Base-by-base conservation (phyloP, 92 coral and sea anemone genomes). In the Desmophyllum pertusum region DNA sequence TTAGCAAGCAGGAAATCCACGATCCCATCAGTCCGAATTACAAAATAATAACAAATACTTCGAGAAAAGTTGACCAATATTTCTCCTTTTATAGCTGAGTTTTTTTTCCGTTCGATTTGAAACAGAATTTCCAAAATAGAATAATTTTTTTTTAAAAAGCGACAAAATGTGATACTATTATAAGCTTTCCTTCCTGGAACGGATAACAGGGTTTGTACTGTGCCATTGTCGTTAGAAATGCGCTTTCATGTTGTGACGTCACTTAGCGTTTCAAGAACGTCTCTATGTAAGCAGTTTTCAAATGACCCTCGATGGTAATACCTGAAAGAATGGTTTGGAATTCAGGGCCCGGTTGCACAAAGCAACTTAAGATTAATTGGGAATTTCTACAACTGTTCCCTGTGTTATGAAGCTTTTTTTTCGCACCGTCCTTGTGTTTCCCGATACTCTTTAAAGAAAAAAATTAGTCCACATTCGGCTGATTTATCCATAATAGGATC, bases 131-230 rank as follows among this genome's bases (percentile, higher is more conserved):
- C n/a, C n/a, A n/a, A n/a, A n/a, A n/a, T n/a, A n/a, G n/a, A n/a
- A n/a, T n/a, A n/a, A n/a, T n/a, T n/a, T n/a, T n/a, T n/a, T n/a
- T n/a, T n/a, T n/a, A n/a, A 43, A 59, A 40, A 43, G 37, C 6
- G 55, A 25, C 6, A 72, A 42, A 25, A 69, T 8, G 29, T 48
- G 53, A 18, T 37, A 69, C 23, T 23, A 10, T 19, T 43, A 41
- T 13, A 72, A 30, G 38, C n/a, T 42, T 42, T 45, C 77, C 55
- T 72, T 72, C 76, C 57, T 72, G 77, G 43, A 72, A 72, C 25
- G 69, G 65, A 59, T 59, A 59, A 59, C 65, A 59, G 65, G 65
- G 65, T 42, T 13, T 41, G 75, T 11, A 15, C 48, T 14, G 46
- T 69, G 3, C 37, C 18, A 17, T 69, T 21, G 3, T 6, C 1